Conservation (phyloP, 2,113 vertebrate genomes). For the Toxotes jaculatrix region DNA sequence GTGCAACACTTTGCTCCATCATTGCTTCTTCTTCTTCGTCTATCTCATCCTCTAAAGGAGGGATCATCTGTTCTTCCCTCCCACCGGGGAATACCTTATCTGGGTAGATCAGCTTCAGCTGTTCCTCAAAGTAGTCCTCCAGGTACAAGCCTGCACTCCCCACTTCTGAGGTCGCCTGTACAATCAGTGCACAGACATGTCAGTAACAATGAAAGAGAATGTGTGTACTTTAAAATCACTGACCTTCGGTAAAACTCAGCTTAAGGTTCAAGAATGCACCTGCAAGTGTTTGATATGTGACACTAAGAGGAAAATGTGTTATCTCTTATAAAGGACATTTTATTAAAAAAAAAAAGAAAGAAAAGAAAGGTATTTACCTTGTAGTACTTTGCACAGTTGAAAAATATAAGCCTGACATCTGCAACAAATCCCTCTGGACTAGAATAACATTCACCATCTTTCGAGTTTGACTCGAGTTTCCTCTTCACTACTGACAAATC, state of each 20-base stretch:
- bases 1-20: conserved; percentile 28
- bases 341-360: background rate
- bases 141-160: conserved; percentile 93
- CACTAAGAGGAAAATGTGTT: background rate
- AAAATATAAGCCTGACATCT: conserved; percentile 95
- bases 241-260: background rate
- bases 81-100: conserved; percentile 87
- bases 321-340: background rate
- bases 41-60: conserved; percentile 78
- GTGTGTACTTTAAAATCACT: background rate
- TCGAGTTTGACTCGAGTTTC: conserved; percentile 88
- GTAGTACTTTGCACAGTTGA: conserved; percentile 97
- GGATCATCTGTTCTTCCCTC: conserved; percentile 80
- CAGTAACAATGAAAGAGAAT: background rate
- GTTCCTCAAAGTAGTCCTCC: conserved; percentile 93
- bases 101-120: conserved; percentile 90
- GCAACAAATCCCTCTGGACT: conserved; percentile 89
- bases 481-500: conserved; percentile 92
- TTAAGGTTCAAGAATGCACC: background rate
- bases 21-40: conserved; percentile 72
- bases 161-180: conserved; percentile 92
- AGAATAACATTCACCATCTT: conserved; percentile 84
- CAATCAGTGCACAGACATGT: background rate
- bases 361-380: conserved; percentile 79
- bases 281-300: background rate